These are phyloP conservation scores for Siniperca chuatsi DNA, from an alignment of 2,113 vertebrate genomes.

Conservation along the genomic window DNA sequence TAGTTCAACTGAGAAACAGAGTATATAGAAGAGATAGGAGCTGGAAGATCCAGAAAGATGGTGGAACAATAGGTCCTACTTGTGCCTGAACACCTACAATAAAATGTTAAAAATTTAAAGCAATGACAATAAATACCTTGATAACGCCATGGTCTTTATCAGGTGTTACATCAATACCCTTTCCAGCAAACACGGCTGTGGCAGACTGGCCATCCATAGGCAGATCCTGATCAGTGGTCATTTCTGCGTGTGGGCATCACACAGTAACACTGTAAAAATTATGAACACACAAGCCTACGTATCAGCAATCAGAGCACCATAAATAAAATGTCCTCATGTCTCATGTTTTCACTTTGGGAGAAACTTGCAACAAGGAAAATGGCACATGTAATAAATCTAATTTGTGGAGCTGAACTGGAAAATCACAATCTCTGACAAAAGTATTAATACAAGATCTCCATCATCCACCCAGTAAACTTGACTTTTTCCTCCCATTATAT, in stretches of 20 bases:
- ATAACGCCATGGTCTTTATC: conserved; percentile 91
- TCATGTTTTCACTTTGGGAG: conserved; percentile 5
- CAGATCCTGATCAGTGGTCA: conserved; percentile 92
- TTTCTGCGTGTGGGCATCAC: conserved; percentile 73
- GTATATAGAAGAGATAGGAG: not conserved
- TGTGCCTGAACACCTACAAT: not conserved
- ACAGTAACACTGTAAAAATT: conserved; percentile 61
- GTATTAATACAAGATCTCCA: conserved; percentile 11
- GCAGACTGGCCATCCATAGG: conserved; percentile 84
- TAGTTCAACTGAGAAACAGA: not conserved
- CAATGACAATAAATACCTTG: conserved; percentile 85
- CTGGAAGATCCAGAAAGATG: not conserved
- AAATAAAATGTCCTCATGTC: conserved; percentile 24
- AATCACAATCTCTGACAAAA: conserved; percentile 16
- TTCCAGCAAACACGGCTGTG: conserved; percentile 80
- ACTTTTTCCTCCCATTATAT: conserved; percentile 41
- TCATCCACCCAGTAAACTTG: conserved; percentile 16
- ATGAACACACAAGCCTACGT: conserved; percentile 28
- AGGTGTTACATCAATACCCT: conserved; percentile 89
- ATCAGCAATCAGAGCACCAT: conserved; percentile 12
- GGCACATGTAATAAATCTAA: conserved; percentile 14
- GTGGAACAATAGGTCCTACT: not conserved
- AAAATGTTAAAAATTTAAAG: not conserved
- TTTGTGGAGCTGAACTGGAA: conserved; percentile 28
- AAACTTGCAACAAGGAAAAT: conserved; percentile 2